Conservation (phyloP, 2,888 invertebrate genomes). For the Molorchus minor region DNA sequence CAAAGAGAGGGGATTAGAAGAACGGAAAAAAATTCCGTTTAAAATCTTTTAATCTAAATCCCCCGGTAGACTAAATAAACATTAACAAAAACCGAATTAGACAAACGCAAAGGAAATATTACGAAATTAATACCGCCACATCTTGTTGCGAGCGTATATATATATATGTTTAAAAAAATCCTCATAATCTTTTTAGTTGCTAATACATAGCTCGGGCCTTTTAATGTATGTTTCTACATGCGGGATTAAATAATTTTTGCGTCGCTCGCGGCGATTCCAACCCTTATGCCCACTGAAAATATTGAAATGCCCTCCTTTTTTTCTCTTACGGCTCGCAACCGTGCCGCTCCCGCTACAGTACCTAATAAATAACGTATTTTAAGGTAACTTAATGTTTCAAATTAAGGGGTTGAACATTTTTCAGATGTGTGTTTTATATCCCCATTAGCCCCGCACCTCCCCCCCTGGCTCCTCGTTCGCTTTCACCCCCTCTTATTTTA, state of each 20-base stretch:
- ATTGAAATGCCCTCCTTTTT: slow-evolving; percentile 54
- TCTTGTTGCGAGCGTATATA: slow-evolving; percentile 47
- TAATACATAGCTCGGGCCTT: slow-evolving; percentile 54
- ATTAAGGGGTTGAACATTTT: slow-evolving; percentile 59
- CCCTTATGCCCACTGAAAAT: slow-evolving; percentile 47
- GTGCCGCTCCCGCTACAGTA: slow-evolving; percentile 28
- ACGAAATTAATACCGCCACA: slow-evolving; percentile 40
- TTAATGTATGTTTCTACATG: slow-evolving; percentile 58
- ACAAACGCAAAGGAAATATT: slow-evolving; percentile 35
- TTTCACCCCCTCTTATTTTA: slow-evolving; percentile 54
- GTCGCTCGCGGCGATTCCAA: slow-evolving; percentile 51
- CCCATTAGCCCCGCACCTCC: slow-evolving; percentile 39
- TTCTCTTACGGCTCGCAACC: slow-evolving; percentile 35
- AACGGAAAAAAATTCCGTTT: not conserved
- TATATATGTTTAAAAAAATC: slow-evolving; percentile 56
- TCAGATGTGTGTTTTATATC: slow-evolving; percentile 50
- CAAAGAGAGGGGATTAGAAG: not conserved
- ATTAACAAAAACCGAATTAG: slow-evolving; percentile 35
- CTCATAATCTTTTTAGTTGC: slow-evolving; percentile 60
- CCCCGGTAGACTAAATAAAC: slow-evolving; percentile 29
- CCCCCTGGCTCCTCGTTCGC: slow-evolving; percentile 13
- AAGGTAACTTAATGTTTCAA: slow-evolving; percentile 59
- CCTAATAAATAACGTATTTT: slow-evolving; percentile 60
- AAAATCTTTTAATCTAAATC: slow-evolving; percentile 23
- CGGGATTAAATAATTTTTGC: slow-evolving; percentile 58